Evolutionary conservation across 2,888 invertebrate genomes (phyloP).

Genomic region (Dascillus cervinus): DNA sequence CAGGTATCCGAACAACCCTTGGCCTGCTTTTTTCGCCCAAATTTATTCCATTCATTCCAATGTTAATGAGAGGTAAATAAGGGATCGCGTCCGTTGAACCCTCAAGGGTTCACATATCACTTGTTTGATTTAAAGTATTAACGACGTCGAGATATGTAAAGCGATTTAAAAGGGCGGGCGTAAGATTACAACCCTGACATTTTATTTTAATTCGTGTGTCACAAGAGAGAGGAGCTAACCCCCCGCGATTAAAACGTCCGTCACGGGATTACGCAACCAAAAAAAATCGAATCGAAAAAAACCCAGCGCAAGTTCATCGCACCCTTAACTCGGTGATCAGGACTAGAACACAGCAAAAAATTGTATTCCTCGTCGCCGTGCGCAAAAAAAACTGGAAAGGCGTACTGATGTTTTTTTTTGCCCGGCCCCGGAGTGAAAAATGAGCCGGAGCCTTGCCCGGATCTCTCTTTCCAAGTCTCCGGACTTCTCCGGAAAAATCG

Average conservation of each 20-base stretch:
- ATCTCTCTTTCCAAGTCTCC: constrained; percentile 20
- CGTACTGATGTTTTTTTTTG: constrained; percentile 35
- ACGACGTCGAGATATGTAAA: constrained; percentile 15
- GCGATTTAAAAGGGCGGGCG: constrained; percentile 13
- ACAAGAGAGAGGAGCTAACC: constrained; percentile 16
- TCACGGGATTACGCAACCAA: constrained; percentile 16
- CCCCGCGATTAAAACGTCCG: constrained; percentile 16
- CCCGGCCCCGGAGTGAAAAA: constrained; percentile 36
- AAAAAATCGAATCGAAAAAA: too few species aligned
- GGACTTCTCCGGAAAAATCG: constrained; percentile 25
- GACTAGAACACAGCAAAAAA: constrained; percentile 17
- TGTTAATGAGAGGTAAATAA: too few species aligned
- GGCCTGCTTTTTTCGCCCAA: too few species aligned
- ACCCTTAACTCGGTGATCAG: constrained; percentile 11
- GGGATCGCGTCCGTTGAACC: too few species aligned
- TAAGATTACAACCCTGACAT: constrained; percentile 18
- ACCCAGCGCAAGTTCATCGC: too few species aligned
- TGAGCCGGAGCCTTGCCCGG: constrained; percentile 30
- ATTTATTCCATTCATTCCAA: too few species aligned
- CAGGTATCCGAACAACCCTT: too few species aligned
- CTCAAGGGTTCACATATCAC: too few species aligned
- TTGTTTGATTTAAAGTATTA: constrained; percentile 4
- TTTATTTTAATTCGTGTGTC: constrained; percentile 20
- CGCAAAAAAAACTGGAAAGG: constrained; percentile 33
- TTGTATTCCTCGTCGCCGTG: constrained; percentile 28